Conservation (phyloP, 2,113 vertebrate genomes). For the Hippolais icterina region DNA sequence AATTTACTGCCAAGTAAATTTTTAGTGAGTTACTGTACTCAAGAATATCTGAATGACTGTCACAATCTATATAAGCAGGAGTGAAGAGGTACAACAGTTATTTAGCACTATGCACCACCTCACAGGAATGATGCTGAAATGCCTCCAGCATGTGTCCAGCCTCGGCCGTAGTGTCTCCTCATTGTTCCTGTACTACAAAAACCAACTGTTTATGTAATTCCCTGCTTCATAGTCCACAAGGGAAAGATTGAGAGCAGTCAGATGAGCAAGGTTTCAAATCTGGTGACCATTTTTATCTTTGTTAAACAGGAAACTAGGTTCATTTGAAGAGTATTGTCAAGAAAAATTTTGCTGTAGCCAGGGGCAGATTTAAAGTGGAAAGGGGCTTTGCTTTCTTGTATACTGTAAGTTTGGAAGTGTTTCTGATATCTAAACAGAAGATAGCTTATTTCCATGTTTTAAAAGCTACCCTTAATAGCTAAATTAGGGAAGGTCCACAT, state of each 20-base stretch:
- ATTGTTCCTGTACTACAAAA: background rate
- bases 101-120: background rate
- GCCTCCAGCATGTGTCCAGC: rapidly evolving
- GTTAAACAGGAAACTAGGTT: background rate
- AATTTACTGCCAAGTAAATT: background rate
- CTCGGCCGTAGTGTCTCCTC: background rate
- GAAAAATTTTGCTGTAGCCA: background rate
- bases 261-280: background rate
- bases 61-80: rapidly evolving
- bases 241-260: background rate
- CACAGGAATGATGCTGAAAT: background rate
- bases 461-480: background rate
- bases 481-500: background rate
- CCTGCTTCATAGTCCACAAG: background rate
- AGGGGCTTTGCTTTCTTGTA: background rate
- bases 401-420: background rate
- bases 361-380: background rate
- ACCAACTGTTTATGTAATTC: rapidly evolving
- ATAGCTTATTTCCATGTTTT: background rate
- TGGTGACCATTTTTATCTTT: background rate
- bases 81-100: background rate
- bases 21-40: background rate
- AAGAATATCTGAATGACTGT: background rate
- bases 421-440: background rate
- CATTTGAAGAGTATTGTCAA: background rate